A percentile compares a stretch with the other conserved stretches of the same genome.
Evolutionary conservation across 2,888 invertebrate genomes (phyloP).

Genomic region (Cryptocephalus moraei): DNA sequence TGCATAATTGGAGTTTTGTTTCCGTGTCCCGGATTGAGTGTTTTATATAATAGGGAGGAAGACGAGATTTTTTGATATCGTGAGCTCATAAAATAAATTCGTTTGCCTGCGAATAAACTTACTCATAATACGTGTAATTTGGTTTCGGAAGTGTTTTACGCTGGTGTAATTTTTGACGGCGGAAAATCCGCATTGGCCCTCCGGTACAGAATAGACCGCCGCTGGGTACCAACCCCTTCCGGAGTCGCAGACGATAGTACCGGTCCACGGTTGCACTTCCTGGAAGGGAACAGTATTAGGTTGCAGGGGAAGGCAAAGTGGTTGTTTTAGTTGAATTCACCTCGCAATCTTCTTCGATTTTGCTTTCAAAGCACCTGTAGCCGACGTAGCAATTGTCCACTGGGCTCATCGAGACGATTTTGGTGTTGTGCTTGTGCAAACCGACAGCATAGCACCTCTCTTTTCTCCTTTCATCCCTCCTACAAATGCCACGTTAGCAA

Average conservation of each 20-base stretch:
- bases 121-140: conserved; percentile 45
- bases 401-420: conserved; percentile 43
- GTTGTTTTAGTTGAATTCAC: conserved; percentile 6
- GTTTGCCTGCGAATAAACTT: conserved; percentile 7
- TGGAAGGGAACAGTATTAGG: conserved; percentile 9
- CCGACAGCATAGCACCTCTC: conserved; percentile 50
- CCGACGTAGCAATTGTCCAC: conserved; percentile 42
- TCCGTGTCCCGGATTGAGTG: no score
- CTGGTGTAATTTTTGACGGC: conserved; percentile 40
- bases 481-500: conserved; percentile 10
- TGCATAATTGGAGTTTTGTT: no score
- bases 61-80: no score
- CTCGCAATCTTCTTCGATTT: conserved; percentile 12
- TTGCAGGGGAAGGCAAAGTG: not conserved
- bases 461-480: conserved; percentile 26
- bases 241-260: conserved; percentile 57
- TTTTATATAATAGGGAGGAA: no score
- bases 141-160: conserved; percentile 44
- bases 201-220: conserved; percentile 51
- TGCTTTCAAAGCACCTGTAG: conserved; percentile 46
- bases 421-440: conserved; percentile 43
- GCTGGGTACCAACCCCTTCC: conserved; percentile 61
- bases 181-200: conserved; percentile 45
- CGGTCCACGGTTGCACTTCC: conserved; percentile 45
- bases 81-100: no score